phyloP scores from a whole-genome alignment of 2,113 vertebrate genomes.

The Gallinago paraguaiae region DNA sequence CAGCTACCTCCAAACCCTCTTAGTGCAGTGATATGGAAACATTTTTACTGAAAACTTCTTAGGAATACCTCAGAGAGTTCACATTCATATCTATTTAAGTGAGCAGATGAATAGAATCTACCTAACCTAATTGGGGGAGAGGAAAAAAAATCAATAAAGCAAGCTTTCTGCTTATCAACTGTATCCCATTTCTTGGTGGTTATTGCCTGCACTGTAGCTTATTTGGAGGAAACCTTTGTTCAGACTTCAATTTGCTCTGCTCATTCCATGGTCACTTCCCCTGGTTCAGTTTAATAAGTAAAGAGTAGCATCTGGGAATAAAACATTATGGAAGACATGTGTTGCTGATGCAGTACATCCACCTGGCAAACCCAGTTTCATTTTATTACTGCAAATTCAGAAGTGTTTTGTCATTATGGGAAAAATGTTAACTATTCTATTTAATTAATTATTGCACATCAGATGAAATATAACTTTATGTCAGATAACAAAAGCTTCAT shows the following conservation, averaged over 20 bases:
- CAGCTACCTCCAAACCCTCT: constrained; percentile 58
- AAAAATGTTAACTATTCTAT: not conserved
- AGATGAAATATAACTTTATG: not conserved
- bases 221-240: constrained; percentile 41
- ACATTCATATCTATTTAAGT: constrained; percentile 68
- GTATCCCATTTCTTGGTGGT: constrained; percentile 31
- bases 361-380: not conserved
- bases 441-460: not conserved
- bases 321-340: not conserved
- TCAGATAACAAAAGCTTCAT: not conserved
- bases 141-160: constrained; percentile 64
- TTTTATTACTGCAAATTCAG: not conserved
- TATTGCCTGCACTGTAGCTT: constrained; percentile 16
- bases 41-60: constrained; percentile 62
- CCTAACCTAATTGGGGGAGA: constrained; percentile 54
- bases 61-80: constrained; percentile 61
- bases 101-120: constrained; percentile 55
- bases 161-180: constrained; percentile 48
- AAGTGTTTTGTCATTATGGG: not conserved
- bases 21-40: constrained; percentile 69
- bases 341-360: not conserved
- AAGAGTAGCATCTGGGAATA: not conserved
- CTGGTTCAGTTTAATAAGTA: constrained; percentile 10
- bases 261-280: constrained; percentile 15
- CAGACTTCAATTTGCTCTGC: constrained; percentile 41